A percentile compares a stretch with the other conserved stretches of the same genome.
These are phyloP conservation scores for Colossoma macropomum DNA, from an alignment of 2,113 vertebrate species.

Conservation along the genomic window DNA sequence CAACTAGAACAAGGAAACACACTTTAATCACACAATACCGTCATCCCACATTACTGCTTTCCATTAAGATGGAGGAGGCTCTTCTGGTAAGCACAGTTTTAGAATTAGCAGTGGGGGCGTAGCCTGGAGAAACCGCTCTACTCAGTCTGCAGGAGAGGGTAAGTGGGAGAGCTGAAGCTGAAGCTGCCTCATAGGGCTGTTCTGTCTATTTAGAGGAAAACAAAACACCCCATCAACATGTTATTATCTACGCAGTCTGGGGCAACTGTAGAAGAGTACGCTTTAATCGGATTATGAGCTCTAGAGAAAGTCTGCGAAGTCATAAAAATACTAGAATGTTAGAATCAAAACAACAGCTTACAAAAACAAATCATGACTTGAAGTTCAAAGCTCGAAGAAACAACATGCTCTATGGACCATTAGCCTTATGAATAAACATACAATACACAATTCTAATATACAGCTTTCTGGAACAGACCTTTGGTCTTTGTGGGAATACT, in stretches of 20 bases:
- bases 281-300: constrained; percentile 26
- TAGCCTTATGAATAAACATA: background rate
- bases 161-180: background rate
- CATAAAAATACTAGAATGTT: background rate
- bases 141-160: background rate
- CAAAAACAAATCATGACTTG: background rate
- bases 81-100: background rate
- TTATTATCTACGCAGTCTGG: constrained; percentile 27
- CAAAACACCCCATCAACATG: constrained; percentile 31
- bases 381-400: background rate
- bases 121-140: background rate
- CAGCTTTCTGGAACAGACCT: background rate
- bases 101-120: background rate
- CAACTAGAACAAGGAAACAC: background rate
- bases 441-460: background rate
- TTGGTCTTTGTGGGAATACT: constrained; percentile 2
- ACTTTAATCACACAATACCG: background rate
- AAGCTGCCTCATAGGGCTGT: constrained; percentile 17
- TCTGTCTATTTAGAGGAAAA: constrained; percentile 10
- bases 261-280: background rate
- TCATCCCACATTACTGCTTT: background rate
- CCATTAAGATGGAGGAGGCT: constrained; percentile 4
- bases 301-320: background rate
- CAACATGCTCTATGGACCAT: background rate
- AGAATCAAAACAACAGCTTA: constrained; percentile 13